Percentiles rank a stretch among this genome's conserved stretches.
Evolutionary conservation across 1,140 invertebrate species (phyloP).

Genomic region (Brachystomella parvula): DNA sequence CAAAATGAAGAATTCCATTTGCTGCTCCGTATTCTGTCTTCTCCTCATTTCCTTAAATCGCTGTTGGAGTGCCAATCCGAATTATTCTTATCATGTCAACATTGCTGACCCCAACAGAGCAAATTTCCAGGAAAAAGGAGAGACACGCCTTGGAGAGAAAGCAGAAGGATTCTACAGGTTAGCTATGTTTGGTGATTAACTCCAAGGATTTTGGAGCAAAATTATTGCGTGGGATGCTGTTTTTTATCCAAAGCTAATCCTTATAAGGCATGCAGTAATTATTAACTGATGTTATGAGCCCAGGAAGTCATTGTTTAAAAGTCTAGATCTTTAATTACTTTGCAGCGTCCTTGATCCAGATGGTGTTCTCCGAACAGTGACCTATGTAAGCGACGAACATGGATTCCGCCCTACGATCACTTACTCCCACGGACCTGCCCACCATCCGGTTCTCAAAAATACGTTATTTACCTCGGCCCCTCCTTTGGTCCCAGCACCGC

Average conservation of each 20-base stretch:
- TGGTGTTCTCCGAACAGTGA: constrained; percentile 28
- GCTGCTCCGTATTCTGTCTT: background rate
- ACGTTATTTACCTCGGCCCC: background rate
- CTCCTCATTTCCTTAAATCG: background rate
- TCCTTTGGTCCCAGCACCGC: background rate
- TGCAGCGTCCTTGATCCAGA: constrained; percentile 35
- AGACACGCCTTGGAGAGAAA: constrained; percentile 30
- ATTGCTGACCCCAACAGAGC: constrained; percentile 31
- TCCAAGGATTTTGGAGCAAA: no score
- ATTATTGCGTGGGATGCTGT: no score
- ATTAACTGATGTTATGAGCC: no score
- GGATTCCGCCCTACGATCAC: constrained; percentile 33
- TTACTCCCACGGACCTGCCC: constrained; percentile 28
- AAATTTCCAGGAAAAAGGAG: constrained; percentile 37
- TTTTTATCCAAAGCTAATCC: no score
- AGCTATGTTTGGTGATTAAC: background rate
- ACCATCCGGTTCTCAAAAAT: background rate
- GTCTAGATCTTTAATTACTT: background rate
- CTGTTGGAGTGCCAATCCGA: constrained; percentile 30
- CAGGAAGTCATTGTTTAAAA: no score
- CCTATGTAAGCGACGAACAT: constrained; percentile 31
- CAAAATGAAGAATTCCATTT: background rate
- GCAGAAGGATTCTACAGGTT: constrained; percentile 37
- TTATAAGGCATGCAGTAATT: no score
- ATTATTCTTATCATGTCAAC: constrained; percentile 36